Base-by-base conservation (phyloP, 2,888 invertebrate genomes). In the Drosophila antonietae region DNA sequence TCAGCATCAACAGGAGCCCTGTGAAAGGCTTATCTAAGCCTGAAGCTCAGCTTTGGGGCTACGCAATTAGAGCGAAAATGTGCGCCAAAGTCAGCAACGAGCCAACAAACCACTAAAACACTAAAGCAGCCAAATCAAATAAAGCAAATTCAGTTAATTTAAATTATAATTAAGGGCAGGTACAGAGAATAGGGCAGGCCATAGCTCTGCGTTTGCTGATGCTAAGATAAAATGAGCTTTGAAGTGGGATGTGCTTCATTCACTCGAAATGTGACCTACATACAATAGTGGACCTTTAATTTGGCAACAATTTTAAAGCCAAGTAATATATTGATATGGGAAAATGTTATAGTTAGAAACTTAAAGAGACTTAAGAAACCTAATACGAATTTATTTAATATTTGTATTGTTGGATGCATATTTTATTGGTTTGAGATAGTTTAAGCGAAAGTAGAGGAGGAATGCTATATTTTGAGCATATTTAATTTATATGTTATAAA, bases 111-210 rank as follows among this genome's bases (percentile, higher is more conserved):
- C 73, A 76, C 56, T 61, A 58, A 74, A 66, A 74, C 74, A 88
- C 75, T 74, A 88, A 88, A 72, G 70, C 73, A 73, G 78, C 65
- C 62, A 78, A 83, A 80, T 88, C 83, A 88, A 83, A 83, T 84
- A 88, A 80, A 81, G 76, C 69, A 70, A 87, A 83, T 84, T 79
- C 79, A 83, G 79, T 84, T 87, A 83, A 84, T 84, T 84, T 86
- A 86, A 86, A 86, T 88, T 84, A 81, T 87, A 88, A 84, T 88
- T 68, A 83, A 73, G 74, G 65, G 47, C 58, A 31, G 12, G 14
- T 9, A 20, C 15, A 39, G 15, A 39, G 37, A 39, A 15, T 7
- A 7, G 43, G 10, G n/a, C 56, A n/a, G n/a, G 31, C 12, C 44
- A 7, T 35, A n/a, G 10, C 47, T 41, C 10, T 39, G 43, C 52